Evolutionary conservation across 2,888 invertebrate species (phyloP).

Genomic region (Azorinus chamasolen): DNA sequence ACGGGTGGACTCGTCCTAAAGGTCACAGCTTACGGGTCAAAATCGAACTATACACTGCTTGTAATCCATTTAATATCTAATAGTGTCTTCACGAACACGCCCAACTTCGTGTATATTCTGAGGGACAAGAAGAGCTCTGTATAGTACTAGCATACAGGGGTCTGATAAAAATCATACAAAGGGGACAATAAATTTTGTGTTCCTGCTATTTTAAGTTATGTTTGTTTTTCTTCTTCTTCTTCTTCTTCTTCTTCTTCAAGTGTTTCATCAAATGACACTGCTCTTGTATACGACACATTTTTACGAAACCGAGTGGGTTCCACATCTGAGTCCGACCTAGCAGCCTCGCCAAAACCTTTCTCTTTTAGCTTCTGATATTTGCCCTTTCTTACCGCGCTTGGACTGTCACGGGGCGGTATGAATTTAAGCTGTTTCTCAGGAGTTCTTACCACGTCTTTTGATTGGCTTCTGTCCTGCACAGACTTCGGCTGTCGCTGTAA

Average conservation of each 20-base stretch:
- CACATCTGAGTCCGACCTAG: background rate
- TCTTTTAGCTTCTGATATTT: background rate
- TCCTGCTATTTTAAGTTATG: no score
- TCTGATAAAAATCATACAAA: no score
- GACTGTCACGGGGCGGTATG: constrained; percentile 45
- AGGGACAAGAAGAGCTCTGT: no score
- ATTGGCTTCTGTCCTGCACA: constrained; percentile 5
- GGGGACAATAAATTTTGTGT: no score
- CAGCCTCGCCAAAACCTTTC: background rate
- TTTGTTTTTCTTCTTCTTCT: background rate
- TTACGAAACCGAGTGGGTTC: background rate
- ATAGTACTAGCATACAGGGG: no score
- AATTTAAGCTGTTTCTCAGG: constrained; percentile 30
- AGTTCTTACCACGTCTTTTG: background rate
- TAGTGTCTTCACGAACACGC: no score
- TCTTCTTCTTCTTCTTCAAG: background rate
- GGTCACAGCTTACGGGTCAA: no score
- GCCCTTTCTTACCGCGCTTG: constrained; percentile 32
- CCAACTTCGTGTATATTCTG: no score
- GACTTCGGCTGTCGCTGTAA: background rate
- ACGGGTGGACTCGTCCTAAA: no score
- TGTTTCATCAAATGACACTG: constrained; percentile 16
- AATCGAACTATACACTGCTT: no score
- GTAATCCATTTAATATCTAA: no score
- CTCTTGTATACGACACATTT: constrained; percentile 22